Percentiles rank a stretch among this genome's conserved stretches.
These are phyloP conservation scores for Anolis carolinensis DNA, from an alignment of 2,113 vertebrate genomes.

Conservation along the genomic window DNA sequence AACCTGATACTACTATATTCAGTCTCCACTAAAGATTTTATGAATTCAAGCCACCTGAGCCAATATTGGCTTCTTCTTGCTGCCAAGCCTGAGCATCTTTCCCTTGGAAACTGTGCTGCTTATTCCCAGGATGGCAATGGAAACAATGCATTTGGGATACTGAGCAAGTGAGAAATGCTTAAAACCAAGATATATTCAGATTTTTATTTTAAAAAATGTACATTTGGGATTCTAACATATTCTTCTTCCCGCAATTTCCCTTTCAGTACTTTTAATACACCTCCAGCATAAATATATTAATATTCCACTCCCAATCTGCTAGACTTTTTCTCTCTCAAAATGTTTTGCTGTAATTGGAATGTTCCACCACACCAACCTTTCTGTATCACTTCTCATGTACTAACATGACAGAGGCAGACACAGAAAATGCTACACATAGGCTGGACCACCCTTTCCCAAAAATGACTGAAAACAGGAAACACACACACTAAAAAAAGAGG, in stretches of 20 bases:
- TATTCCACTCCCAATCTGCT: too few relatives aligned
- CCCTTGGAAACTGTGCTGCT: background rate
- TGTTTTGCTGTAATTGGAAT: constrained; percentile 47
- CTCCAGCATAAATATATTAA: too few relatives aligned
- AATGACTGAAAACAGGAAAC: background rate
- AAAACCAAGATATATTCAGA: background rate
- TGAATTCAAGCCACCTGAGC: background rate
- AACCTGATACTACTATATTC: too few relatives aligned
- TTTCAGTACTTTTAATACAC: background rate
- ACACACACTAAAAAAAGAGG: background rate
- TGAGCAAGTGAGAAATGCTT: background rate
- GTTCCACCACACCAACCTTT: constrained; percentile 33
- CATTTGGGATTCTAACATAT: background rate
- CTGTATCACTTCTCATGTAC: constrained; percentile 28
- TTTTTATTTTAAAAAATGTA: background rate
- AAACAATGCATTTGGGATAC: background rate
- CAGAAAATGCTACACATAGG: constrained; percentile 41
- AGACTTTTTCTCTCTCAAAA: background rate
- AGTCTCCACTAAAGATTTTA: background rate
- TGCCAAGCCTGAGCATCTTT: background rate
- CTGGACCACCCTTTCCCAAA: constrained; percentile 15
- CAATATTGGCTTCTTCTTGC: background rate
- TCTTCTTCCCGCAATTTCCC: background rate
- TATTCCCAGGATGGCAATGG: background rate
- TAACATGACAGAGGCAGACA: constrained; percentile 46